Evolutionary conservation across 1,140 invertebrate species (phyloP).

Genomic region (Sesamia nonagrioides): DNA sequence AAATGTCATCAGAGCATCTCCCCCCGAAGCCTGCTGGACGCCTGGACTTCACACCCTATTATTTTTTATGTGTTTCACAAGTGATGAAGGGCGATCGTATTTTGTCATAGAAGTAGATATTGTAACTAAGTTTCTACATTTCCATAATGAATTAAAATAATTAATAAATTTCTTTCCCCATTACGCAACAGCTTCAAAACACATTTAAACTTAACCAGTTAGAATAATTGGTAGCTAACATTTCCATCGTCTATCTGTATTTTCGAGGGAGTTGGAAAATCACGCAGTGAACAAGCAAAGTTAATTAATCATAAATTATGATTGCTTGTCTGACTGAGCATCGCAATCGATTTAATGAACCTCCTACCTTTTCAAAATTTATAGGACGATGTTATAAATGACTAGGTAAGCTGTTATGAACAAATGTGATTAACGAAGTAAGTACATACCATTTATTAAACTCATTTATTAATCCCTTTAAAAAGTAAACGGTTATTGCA

Average conservation of each 20-base stretch:
- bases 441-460: not conserved
- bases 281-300: constrained; percentile 49
- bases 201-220: constrained; percentile 25
- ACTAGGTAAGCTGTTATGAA: constrained; percentile 41
- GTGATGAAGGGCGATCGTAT: not conserved
- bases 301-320: constrained; percentile 62
- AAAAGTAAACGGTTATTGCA: not conserved
- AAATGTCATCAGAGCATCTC: not conserved
- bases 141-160: not conserved
- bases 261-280: constrained; percentile 49
- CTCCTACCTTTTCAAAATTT: constrained; percentile 52
- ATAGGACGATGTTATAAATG: constrained; percentile 53
- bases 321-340: constrained; percentile 55
- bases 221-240: constrained; percentile 20
- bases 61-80: constrained; percentile 3
- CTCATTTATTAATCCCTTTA: not conserved
- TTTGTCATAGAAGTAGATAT: not conserved
- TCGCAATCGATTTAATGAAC: constrained; percentile 61
- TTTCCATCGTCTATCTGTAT: constrained; percentile 23
- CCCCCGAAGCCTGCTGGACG: not conserved
- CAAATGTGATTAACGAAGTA: constrained; percentile 17
- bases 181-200: not conserved
- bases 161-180: not conserved
- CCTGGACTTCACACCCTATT: constrained; percentile 1
- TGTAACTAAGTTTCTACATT: not conserved